A percentile compares a stretch with the other conserved stretches of the same genome.
phyloP scores from a whole-genome alignment of 2,888 invertebrate genomes.

The Fissipunctia ypsillon region DNA sequence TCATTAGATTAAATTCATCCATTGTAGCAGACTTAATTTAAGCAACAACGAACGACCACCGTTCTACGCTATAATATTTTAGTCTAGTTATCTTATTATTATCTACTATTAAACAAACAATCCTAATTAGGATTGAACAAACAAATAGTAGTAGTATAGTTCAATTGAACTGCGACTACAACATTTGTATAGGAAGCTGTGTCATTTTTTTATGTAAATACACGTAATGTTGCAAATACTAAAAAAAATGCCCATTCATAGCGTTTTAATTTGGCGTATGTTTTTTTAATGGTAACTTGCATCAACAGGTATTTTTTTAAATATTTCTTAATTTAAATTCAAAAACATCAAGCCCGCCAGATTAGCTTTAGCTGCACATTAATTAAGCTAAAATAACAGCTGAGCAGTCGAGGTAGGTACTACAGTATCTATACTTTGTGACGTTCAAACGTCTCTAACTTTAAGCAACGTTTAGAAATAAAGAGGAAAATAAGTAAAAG shows the following conservation, averaged over 20 bases:
- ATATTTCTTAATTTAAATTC: background rate
- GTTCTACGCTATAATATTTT: background rate
- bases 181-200: background rate
- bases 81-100: background rate
- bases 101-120: conserved; percentile 6
- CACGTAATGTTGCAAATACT: background rate
- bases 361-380: background rate
- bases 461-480: background rate
- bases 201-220: conserved; percentile 6
- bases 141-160: no score
- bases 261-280: background rate
- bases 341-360: background rate
- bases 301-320: background rate
- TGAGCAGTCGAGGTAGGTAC: background rate
- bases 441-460: background rate
- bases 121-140: no score
- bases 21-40: background rate
- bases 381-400: background rate
- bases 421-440: background rate
- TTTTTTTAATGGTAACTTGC: background rate
- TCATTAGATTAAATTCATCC: background rate
- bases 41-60: background rate
- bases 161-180: background rate
- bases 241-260: background rate
- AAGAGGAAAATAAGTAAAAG: background rate